These are phyloP conservation scores for Brienomyrus longianalis DNA, from an alignment of 2,113 vertebrate genomes.

Conservation along the genomic window DNA sequence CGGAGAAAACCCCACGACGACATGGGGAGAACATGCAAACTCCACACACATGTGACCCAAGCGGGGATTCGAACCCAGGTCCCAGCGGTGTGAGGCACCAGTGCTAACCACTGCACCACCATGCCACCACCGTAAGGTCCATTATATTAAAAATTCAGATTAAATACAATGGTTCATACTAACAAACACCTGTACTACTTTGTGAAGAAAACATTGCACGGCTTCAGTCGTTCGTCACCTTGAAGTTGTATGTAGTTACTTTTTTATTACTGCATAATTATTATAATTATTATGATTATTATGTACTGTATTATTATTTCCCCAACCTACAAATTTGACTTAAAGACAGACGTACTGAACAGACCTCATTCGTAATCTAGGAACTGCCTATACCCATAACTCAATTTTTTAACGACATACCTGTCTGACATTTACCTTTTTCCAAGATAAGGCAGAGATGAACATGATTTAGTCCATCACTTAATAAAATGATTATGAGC, in stretches of 20 bases:
- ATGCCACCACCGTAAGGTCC: background rate
- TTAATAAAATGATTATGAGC: background rate
- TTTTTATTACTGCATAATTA: background rate
- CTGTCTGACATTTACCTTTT: background rate
- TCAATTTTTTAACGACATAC: background rate
- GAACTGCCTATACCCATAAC: background rate
- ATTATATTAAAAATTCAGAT: background rate
- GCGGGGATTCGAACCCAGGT: no score
- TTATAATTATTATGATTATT: background rate
- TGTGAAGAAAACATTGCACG: background rate
- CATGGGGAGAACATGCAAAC: no score
- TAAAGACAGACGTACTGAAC: background rate
- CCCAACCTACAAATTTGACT: background rate
- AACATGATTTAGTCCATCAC: background rate
- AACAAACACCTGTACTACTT: background rate
- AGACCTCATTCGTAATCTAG: background rate
- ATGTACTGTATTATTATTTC: background rate
- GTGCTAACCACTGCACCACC: no score
- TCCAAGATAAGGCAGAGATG: background rate
- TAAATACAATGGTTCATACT: background rate
- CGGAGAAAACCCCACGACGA: no score
- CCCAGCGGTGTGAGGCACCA: no score
- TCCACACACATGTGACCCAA: no score
- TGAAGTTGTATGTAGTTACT: background rate
- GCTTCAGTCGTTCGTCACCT: background rate